Evolutionary conservation across 2,113 vertebrate species (phyloP).

Genomic region (Crotalus tigris): DNA sequence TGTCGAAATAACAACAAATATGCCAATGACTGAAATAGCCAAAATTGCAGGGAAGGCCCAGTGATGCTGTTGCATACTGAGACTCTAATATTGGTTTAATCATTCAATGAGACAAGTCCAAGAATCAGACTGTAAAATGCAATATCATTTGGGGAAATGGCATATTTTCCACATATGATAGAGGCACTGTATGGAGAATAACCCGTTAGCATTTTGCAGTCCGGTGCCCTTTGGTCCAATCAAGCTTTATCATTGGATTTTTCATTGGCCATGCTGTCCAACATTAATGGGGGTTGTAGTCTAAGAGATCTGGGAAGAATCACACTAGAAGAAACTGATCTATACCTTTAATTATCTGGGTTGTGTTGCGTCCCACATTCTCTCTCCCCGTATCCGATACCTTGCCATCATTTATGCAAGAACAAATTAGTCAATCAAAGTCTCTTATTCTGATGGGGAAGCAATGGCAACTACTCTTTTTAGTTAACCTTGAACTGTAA

Average conservation of each 20-base stretch:
- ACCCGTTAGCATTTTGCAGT: not conserved
- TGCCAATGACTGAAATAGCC: not conserved
- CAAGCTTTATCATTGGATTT: not conserved
- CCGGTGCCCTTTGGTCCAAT: not conserved
- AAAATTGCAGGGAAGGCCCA: not conserved
- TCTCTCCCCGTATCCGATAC: not conserved
- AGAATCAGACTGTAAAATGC: not conserved
- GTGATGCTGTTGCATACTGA: not conserved
- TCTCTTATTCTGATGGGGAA: slow-evolving; percentile 28
- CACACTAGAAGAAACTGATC: not conserved
- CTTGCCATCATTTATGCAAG: not conserved
- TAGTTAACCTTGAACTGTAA: slow-evolving; percentile 35
- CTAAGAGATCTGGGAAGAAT: not conserved
- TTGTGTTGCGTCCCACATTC: not conserved
- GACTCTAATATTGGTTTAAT: not conserved
- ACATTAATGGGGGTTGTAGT: not conserved
- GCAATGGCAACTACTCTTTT: slow-evolving; percentile 31
- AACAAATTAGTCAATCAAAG: not conserved
- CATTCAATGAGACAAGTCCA: not conserved
- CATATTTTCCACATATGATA: not conserved
- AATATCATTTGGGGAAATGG: not conserved
- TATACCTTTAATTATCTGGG: too few species aligned
- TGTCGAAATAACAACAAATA: not conserved
- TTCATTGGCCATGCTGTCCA: not conserved
- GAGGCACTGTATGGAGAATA: not conserved